Percentiles rank a stretch among this genome's conserved stretches.
Evolutionary conservation across 2,113 vertebrate genomes (phyloP).

Genomic region (Lepus timidus): DNA sequence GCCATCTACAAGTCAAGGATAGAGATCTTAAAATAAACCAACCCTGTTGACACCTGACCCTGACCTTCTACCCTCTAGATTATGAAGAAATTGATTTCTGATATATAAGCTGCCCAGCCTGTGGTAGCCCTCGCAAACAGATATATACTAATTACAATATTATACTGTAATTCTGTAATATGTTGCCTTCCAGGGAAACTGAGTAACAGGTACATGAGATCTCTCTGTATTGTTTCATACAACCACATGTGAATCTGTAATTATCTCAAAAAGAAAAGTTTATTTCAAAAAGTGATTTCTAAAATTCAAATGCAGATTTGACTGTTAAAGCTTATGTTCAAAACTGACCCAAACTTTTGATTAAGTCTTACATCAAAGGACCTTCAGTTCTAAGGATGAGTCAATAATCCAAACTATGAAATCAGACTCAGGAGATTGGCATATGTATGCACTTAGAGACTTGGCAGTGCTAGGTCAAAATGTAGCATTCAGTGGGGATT

Average conservation of each 20-base stretch:
- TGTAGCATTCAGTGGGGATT: not conserved
- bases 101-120: not conserved
- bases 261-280: not conserved
- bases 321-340: not conserved
- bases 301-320: slow-evolving; percentile 28
- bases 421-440: not conserved
- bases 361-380: not conserved
- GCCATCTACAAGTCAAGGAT: not conserved
- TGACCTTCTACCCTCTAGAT: not conserved
- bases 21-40: not conserved
- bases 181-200: not conserved
- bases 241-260: not conserved
- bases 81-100: slow-evolving; percentile 9
- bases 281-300: not conserved
- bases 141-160: not conserved
- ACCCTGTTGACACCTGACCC: not conserved
- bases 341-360: slow-evolving; percentile 7
- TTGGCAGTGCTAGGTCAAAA: not conserved
- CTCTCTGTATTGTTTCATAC: slow-evolving; percentile 13
- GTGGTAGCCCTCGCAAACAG: not conserved
- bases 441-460: not conserved
- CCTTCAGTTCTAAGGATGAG: not conserved
- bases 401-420: not conserved
- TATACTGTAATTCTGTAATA: not conserved
- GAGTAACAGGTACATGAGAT: not conserved